Conservation (phyloP, 2,888 invertebrate genomes). For the Dascillus cervinus region DNA sequence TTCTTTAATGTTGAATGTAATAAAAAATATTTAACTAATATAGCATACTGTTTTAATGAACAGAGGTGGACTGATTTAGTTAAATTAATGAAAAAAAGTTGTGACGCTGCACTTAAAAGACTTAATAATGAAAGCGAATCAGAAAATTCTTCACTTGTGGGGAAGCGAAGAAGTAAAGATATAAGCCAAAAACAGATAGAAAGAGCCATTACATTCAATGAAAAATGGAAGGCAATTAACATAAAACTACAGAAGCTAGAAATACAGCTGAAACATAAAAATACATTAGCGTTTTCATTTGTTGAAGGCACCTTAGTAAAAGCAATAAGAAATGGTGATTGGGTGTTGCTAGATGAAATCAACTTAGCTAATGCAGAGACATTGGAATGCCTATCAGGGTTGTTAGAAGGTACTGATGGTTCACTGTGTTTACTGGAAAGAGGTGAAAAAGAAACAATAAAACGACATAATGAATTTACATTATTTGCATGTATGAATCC, state of each 20-base stretch:
- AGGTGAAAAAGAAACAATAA: constrained; percentile 79
- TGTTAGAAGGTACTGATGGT: constrained; percentile 75
- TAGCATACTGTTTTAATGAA: constrained; percentile 67
- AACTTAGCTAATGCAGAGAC: constrained; percentile 97
- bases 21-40: constrained; percentile 69
- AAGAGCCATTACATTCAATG: constrained; percentile 42
- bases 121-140: constrained; percentile 28
- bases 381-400: constrained; percentile 84
- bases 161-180: constrained; percentile 11
- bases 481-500: constrained; percentile 99
- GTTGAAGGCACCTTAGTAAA: constrained; percentile 90
- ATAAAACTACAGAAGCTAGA: constrained; percentile 64
- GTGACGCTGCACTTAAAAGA: constrained; percentile 55
- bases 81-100: constrained; percentile 68
- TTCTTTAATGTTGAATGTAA: constrained; percentile 75
- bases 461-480: constrained; percentile 78
- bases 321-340: constrained; percentile 85
- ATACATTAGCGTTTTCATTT: constrained; percentile 78
- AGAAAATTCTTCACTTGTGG: neutral
- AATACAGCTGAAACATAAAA: constrained; percentile 64
- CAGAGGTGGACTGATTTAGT: constrained; percentile 67
- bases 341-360: constrained; percentile 97
- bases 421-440: constrained; percentile 80
- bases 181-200: constrained; percentile 14
- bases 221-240: constrained; percentile 58